Conservation (phyloP, 2,113 vertebrate species). For the Rhabdornis inornatus region DNA sequence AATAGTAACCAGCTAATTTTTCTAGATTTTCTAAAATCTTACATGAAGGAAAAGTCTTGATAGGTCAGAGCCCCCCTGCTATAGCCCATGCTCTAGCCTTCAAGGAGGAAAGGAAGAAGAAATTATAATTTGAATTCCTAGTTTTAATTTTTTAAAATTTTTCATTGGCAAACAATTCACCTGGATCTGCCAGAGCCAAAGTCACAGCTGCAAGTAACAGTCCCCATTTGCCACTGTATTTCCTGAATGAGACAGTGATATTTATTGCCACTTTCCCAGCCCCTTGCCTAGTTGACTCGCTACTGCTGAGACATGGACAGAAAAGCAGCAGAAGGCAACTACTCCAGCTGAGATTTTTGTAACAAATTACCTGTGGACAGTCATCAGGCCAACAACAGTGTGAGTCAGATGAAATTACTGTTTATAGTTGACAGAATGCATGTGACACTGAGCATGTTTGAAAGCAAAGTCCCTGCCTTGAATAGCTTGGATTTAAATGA, state of each 20-base stretch:
- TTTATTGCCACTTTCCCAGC: not conserved
- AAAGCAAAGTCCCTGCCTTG: slow-evolving; percentile 40
- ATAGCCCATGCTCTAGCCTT: not conserved
- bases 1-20: not conserved
- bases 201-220: not conserved
- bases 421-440: slow-evolving; percentile 29
- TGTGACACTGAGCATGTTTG: slow-evolving; percentile 26
- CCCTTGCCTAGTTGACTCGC: not conserved
- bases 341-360: not conserved
- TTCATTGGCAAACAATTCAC: not conserved
- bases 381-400: not conserved
- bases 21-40: not conserved
- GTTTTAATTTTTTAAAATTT: not conserved
- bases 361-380: not conserved
- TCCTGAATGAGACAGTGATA: not conserved
- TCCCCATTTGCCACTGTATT: not conserved
- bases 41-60: not conserved
- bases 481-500: slow-evolving; percentile 42
- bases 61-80: not conserved
- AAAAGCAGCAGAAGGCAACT: not conserved
- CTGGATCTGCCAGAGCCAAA: not conserved
- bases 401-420: slow-evolving; percentile 64
- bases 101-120: not conserved
- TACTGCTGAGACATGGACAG: not conserved
- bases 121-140: not conserved